phyloP scores from a whole-genome alignment of 2,113 vertebrate species.

The human (Homo sapiens) region GRCh38 chr6:47256501-47257000 shows the following conservation, averaged over 20 bases:
- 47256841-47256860: constrained; percentile 40
- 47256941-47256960: constrained; percentile 60
- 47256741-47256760: constrained; percentile 32
- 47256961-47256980: constrained; percentile 27
- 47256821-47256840: constrained; percentile 48
- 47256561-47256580: background rate
- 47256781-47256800: constrained; percentile 52
- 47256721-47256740: constrained; percentile 32
- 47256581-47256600: background rate
- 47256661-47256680: constrained; percentile 47
- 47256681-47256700: constrained; percentile 9
- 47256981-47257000: background rate
- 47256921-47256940: constrained; percentile 66
- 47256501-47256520: no score
- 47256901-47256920: constrained; percentile 13
- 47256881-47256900: background rate
- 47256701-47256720: constrained; percentile 21
- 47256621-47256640: background rate
- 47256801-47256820: constrained; percentile 57
- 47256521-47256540: background rate
- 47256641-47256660: background rate
- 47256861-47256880: constrained; percentile 29
- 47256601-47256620: background rate
- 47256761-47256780: background rate
- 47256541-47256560: background rate